These are phyloP conservation scores for Hyposoter dolosus DNA, from an alignment of 2,888 invertebrate genomes.

Conservation along the genomic window DNA sequence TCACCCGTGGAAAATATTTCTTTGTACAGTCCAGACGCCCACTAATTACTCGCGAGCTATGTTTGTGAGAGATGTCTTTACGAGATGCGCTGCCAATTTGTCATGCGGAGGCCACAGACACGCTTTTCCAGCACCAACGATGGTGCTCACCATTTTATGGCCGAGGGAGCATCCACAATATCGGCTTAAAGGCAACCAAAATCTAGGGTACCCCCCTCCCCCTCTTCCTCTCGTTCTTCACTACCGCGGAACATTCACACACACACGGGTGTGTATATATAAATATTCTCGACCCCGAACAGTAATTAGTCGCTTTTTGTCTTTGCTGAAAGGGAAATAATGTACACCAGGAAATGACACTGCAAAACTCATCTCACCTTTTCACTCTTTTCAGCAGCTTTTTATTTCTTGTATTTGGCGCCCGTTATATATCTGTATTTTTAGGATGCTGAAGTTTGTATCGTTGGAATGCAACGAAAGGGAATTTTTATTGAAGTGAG, in stretches of 20 bases:
- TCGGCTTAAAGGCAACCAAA: slow-evolving; percentile 51
- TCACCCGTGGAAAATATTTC: slow-evolving; percentile 58
- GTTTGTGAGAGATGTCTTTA: slow-evolving; percentile 58
- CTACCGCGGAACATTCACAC: slow-evolving; percentile 26
- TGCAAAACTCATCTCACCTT: slow-evolving; percentile 43
- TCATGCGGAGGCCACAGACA: slow-evolving; percentile 46
- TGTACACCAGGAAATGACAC: slow-evolving; percentile 42
- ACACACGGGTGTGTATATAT: not conserved
- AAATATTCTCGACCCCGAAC: slow-evolving; percentile 39
- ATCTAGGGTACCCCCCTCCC: slow-evolving; percentile 35
- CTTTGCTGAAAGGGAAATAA: slow-evolving; percentile 55
- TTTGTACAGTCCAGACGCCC: slow-evolving; percentile 32
- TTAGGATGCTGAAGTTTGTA: not conserved
- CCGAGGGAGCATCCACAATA: slow-evolving; percentile 54
- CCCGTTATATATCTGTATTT: not conserved
- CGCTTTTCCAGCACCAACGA: slow-evolving; percentile 32
- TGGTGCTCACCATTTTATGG: slow-evolving; percentile 48
- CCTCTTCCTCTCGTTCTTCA: not conserved
- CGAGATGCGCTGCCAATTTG: slow-evolving; percentile 59
- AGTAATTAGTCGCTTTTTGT: slow-evolving; percentile 64
- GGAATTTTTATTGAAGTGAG: no score
- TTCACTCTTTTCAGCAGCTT: slow-evolving; percentile 48
- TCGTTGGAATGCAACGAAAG: not conserved
- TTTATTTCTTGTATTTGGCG: slow-evolving; percentile 45
- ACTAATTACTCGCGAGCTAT: slow-evolving; percentile 60